These are phyloP conservation scores for Hystrix brachyura DNA, from an alignment of 2,113 vertebrate genomes.

Conservation along the genomic window DNA sequence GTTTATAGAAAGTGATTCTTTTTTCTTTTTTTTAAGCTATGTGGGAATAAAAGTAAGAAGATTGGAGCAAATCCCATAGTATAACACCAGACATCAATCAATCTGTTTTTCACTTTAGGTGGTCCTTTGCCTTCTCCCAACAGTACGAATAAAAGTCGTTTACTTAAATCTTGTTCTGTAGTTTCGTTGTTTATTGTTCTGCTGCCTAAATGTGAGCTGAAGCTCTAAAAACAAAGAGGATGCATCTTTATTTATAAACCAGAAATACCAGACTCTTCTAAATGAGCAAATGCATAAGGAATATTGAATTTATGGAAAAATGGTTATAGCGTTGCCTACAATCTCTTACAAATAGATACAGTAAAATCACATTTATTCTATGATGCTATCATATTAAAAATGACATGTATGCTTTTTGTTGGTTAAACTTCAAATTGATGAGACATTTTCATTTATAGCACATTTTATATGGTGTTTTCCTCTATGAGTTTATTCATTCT, in stretches of 20 bases:
- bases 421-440: neutral
- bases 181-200: neutral
- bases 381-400: neutral
- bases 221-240: neutral
- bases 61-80: neutral
- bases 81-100: neutral
- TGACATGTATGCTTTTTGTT: neutral
- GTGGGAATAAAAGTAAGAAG: neutral
- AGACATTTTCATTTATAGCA: conserved; percentile 15
- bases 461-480: neutral
- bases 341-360: neutral
- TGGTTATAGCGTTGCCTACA: neutral
- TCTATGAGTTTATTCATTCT: neutral
- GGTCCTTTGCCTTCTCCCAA: neutral
- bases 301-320: conserved; percentile 10
- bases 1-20: neutral
- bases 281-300: conserved; percentile 40
- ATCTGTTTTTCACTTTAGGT: neutral
- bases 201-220: neutral
- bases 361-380: neutral
- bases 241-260: neutral
- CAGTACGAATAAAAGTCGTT: neutral
- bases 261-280: neutral
- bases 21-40: neutral
- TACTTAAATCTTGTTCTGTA: neutral